Conservation (phyloP, 2,888 invertebrate genomes). For the Tyria jacobaeae region DNA sequence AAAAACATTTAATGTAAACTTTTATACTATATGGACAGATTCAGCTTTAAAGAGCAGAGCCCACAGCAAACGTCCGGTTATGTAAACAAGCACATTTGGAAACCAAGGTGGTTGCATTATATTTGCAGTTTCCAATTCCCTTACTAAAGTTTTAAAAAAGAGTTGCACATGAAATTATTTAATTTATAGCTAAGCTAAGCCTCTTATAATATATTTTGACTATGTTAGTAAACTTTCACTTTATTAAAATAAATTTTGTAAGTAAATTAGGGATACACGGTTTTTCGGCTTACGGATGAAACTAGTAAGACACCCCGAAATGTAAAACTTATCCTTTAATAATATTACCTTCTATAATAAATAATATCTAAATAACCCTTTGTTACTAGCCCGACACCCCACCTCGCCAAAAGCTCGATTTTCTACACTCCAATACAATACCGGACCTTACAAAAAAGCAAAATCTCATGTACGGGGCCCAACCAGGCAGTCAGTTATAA, state of each 20-base stretch:
- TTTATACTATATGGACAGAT: not conserved
- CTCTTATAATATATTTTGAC: not conserved
- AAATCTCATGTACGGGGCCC: no score
- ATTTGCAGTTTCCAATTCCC: conserved; percentile 34
- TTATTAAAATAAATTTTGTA: no score
- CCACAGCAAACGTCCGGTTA: conserved; percentile 30
- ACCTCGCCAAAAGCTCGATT: not conserved
- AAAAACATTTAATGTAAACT: not conserved
- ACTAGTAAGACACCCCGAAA: no score
- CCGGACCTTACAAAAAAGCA: no score
- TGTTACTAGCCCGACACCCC: no score
- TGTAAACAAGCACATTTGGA: conserved; percentile 43
- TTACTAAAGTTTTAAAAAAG: not conserved
- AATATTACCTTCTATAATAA: no score
- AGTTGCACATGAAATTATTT: conserved; percentile 6
- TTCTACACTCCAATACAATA: no score
- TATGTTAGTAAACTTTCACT: not conserved
- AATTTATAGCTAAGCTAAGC: not conserved
- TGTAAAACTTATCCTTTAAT: no score
- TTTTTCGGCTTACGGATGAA: no score
- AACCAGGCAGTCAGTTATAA: no score
- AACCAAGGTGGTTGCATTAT: conserved; percentile 29
- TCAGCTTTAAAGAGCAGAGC: conserved; percentile 30
- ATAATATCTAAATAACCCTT: no score
- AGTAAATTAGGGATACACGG: no score